Base-by-base conservation (phyloP, 1,140 invertebrate species). In the Drosophila takahashii region DNA sequence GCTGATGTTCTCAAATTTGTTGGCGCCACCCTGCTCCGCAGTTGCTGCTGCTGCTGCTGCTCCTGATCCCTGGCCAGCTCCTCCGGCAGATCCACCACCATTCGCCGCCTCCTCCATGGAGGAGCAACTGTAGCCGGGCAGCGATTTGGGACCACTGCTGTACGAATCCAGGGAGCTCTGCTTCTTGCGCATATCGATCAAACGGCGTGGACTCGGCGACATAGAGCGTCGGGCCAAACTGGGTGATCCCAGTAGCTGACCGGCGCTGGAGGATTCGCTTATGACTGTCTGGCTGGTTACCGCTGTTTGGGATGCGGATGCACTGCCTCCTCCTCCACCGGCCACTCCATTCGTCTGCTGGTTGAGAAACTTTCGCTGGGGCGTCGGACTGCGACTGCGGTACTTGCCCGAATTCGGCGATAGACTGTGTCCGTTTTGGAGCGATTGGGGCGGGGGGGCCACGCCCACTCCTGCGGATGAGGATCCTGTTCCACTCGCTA, bases 1-100 rank as follows among this genome's bases (percentile, higher is more conserved):
- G 61, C 96, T 96, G 62, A 96, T 95, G 48, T 95, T 93, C 60
- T 94, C 93, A 42, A 92, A 92, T 53, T 92, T 91, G 52, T 77
- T 78, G 8, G 72, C 53, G 13, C 83, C 91, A 61, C 87, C 90
- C 64, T 93, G 83, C 47, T 87, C 83, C 0, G 37, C 39, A 10
- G 11, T 48, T 1, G 29, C 1, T n/a, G 15, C 59, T 11, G 41
- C 27, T 3, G 37, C 39, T 10, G 11, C 53, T 1, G 29, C 2
- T n/a, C 36, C 59, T 11, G 41, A 22, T 11, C 2, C n/a, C n/a
- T n/a, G n/a, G n/a, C n/a, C n/a, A n/a, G n/a, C n/a, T n/a, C n/a
- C n/a, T n/a, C n/a, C 41, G 7, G 39, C 39, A n/a, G 44, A 9
- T n/a, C 39, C 61, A 0, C 39, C 61, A 0, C 36, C 29, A 13